Base-by-base conservation (phyloP, 1,140 invertebrate genomes). In the Gryon sp. region DNA sequence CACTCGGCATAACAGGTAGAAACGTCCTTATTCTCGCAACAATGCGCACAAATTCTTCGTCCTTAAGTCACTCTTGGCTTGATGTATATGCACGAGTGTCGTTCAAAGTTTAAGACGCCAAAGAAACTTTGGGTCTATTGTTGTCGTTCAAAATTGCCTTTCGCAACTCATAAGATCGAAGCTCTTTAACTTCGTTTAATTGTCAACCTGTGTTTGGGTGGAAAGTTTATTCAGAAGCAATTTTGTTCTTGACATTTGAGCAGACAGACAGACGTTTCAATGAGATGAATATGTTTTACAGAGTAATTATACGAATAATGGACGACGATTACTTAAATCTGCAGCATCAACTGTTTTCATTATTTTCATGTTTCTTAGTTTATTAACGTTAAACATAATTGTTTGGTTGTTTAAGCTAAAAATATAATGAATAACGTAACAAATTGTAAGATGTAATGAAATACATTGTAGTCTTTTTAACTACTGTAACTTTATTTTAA, bases 11-110 rank as follows among this genome's bases (percentile, higher is more conserved):
- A 53, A 65, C 48, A 74, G 40, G 12, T 62, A 18, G 12, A 38
- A 55, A 41, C 38, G 26, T 24, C 15, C n/a, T 11, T 41, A 36
- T 55, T 12, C 40, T n/a, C 24, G 40, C 12, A 66, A 66, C 62
- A 66, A 55, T 55, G 40, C 30, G 4, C 38, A 26, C n/a, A n/a
- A n/a, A 66, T 55, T 55, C 50, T n/a, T 50, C 14, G 14, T 53
- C 28, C 26, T 55, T 55, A 36, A 45, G 18, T 45, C 16, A 52
- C 45, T 18, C 28, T n/a, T 12, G n/a, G n/a, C n/a, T 18, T 48
- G 20, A 48, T 46, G 9, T 38, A 28, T 32, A 60, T 48, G 14
- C 14, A 28, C n/a, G 16, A 46, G 55, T 26, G 41, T 36, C 40
- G n/a, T 59, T 45, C 38, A 22, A 30, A 59, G 24, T 45, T 45